Percentiles rank a stretch among this genome's conserved stretches.
These are phyloP conservation scores for Pontoporia blainvillei DNA, from an alignment of 2,113 vertebrate species.

Conservation along the genomic window DNA sequence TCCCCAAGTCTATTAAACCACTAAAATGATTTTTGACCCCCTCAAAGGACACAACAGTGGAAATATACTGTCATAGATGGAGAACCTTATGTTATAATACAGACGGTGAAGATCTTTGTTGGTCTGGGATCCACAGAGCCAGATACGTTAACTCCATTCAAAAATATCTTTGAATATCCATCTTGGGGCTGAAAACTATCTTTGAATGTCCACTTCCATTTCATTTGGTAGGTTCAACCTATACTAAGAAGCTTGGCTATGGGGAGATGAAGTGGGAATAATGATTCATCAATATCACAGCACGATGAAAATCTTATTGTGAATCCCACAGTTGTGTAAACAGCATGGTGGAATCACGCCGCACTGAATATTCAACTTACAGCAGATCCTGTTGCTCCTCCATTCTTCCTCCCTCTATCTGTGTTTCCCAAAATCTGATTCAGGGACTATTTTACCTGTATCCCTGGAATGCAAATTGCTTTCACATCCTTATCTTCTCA, in stretches of 20 bases:
- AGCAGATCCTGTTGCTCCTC: background rate
- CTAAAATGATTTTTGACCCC: background rate
- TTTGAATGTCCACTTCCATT: background rate
- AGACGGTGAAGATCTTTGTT: background rate
- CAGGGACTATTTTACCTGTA: rapidly evolving
- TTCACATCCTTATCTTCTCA: background rate
- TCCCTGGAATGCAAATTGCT: background rate
- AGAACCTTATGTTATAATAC: background rate
- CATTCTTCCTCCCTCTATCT: background rate
- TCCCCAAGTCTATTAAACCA: background rate
- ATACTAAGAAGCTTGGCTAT: background rate
- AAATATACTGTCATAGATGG: background rate
- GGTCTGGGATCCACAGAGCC: background rate
- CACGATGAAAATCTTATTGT: background rate
- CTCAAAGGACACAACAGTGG: background rate
- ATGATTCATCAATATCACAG: background rate
- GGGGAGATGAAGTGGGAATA: background rate
- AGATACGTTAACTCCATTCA: background rate
- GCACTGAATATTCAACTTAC: rapidly evolving
- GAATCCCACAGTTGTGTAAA: background rate
- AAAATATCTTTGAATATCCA: background rate
- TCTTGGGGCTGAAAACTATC: background rate
- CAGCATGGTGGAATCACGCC: background rate
- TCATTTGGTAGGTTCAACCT: background rate
- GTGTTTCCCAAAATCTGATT: background rate